Evolutionary conservation across 2,113 vertebrate species (phyloP).

Genomic region (Notothenia coriiceps): DNA sequence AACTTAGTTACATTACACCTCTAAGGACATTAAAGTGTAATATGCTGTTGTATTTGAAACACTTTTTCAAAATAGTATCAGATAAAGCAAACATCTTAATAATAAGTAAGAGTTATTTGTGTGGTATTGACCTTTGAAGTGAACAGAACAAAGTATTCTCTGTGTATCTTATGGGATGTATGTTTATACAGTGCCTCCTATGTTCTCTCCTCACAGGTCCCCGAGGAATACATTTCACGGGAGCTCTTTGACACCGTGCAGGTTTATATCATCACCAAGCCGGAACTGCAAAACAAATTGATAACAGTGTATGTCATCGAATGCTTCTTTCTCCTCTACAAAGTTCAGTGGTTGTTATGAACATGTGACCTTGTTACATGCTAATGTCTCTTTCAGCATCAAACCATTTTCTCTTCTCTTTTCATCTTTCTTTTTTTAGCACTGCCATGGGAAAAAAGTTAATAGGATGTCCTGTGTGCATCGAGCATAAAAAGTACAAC

Average conservation of each 20-base stretch:
- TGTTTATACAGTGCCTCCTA: not conserved
- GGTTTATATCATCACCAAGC: constrained; percentile 98
- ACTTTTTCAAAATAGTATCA: too few species aligned
- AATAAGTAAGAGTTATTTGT: not conserved
- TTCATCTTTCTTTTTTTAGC: constrained; percentile 72
- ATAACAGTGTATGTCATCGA: constrained; percentile 96
- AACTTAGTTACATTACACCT: too few species aligned
- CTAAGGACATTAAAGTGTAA: too few species aligned
- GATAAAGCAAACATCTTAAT: too few species aligned
- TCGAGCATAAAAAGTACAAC: constrained; percentile 98
- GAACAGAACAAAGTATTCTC: not conserved
- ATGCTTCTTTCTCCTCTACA: not conserved
- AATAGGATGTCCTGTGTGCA: constrained; percentile 97
- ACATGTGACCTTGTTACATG: not conserved
- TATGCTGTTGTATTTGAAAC: too few species aligned
- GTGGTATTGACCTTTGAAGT: not conserved
- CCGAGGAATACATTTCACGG: constrained; percentile 97
- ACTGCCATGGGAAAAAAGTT: constrained; percentile 99
- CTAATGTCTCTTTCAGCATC: not conserved
- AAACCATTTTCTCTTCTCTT: not conserved
- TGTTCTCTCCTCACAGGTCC: constrained; percentile 86
- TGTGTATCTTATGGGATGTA: not conserved
- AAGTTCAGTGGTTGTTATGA: not conserved
- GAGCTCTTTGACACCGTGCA: constrained; percentile 99
- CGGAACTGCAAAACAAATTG: constrained; percentile 97